These are phyloP conservation scores for Oxytorus armatus DNA, from an alignment of 2,888 invertebrate genomes.

Conservation along the genomic window DNA sequence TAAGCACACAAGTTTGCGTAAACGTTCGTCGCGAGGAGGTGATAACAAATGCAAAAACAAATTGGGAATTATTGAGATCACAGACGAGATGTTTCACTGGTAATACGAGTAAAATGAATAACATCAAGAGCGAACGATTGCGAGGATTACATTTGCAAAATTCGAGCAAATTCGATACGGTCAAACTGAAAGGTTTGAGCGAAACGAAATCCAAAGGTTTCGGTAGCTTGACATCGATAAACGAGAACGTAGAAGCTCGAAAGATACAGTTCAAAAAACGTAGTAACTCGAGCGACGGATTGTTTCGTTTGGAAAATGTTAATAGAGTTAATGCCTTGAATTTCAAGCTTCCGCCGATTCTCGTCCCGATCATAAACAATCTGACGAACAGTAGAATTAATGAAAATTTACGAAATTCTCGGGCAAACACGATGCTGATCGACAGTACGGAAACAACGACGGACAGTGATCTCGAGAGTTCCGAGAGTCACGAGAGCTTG, in stretches of 20 bases:
- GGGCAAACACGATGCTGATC: conserved; percentile 29
- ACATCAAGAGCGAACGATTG: conserved; percentile 73
- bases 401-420: conserved; percentile 68
- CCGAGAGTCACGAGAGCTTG: conserved; percentile 79
- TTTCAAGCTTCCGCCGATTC: conserved; percentile 89
- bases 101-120: conserved; percentile 71
- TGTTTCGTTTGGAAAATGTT: conserved; percentile 73
- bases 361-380: conserved; percentile 89
- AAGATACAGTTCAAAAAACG: conserved; percentile 78
- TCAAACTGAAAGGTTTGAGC: conserved; percentile 74
- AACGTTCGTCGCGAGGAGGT: conserved; percentile 91
- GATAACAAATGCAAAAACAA: conserved; percentile 94
- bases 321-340: conserved; percentile 77
- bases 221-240: conserved; percentile 80
- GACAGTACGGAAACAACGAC: conserved; percentile 70
- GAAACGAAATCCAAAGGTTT: conserved; percentile 78
- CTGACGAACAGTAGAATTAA: conserved; percentile 80
- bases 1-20: conserved; percentile 86
- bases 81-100: conserved; percentile 87
- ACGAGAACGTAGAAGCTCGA: conserved; percentile 77
- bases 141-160: conserved; percentile 75
- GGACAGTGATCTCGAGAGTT: conserved; percentile 79
- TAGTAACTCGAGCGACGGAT: conserved; percentile 79
- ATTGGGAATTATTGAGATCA: conserved; percentile 92
- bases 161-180: conserved; percentile 74